phyloP scores from a whole-genome alignment of 2,797 vertebrate genomes.

The Ceryle rudis region DNA sequence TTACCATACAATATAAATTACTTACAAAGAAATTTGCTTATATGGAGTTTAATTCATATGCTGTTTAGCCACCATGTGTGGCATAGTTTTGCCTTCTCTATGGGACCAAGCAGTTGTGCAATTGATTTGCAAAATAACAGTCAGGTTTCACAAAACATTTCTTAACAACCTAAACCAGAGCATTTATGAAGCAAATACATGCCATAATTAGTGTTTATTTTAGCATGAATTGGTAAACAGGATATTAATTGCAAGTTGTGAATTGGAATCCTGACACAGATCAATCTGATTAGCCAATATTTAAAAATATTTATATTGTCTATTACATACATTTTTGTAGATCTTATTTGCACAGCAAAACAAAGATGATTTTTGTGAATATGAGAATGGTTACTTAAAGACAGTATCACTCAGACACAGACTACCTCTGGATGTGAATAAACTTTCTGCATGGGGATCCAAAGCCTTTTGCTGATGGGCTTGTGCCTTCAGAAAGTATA shows the following conservation, averaged over 20 bases:
- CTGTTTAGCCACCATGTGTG: slow-evolving; percentile 83
- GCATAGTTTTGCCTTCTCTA: slow-evolving; percentile 67
- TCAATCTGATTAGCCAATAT: slow-evolving; percentile 53
- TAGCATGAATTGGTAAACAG: slow-evolving; percentile 54
- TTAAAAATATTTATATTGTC: background rate
- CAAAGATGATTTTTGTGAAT: background rate
- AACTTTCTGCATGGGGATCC: background rate
- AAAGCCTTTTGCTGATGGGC: background rate
- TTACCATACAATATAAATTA: slow-evolving; percentile 87
- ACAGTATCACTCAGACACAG: background rate
- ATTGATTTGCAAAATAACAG: slow-evolving; percentile 75
- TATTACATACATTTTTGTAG: background rate
- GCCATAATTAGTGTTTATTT: slow-evolving; percentile 68
- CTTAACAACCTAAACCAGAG: slow-evolving; percentile 60
- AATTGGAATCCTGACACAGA: slow-evolving; percentile 49
- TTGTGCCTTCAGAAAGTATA: background rate
- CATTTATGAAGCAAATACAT: slow-evolving; percentile 59
- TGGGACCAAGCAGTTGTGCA: slow-evolving; percentile 55
- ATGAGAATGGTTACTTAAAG: background rate
- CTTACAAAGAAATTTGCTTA: slow-evolving; percentile 86
- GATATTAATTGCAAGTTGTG: slow-evolving; percentile 60
- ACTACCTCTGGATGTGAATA: background rate
- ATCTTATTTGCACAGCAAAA: slow-evolving; percentile 5
- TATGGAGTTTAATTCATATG: slow-evolving; percentile 83
- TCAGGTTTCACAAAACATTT: slow-evolving; percentile 54